Evolutionary conservation across 2,113 vertebrate species (phyloP).

Genomic region (Recurvirostra avosetta): DNA sequence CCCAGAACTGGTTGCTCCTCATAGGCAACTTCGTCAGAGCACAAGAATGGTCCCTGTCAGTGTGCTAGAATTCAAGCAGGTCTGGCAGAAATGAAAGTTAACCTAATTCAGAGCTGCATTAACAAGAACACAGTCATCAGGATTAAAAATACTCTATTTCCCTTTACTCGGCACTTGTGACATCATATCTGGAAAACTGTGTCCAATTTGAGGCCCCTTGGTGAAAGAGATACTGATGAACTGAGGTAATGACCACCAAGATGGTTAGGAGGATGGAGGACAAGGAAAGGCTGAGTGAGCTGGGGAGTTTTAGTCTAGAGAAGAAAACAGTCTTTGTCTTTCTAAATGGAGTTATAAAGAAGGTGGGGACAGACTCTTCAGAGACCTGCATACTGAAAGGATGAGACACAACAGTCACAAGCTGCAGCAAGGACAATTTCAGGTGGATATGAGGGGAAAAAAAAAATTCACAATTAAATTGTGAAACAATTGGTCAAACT

Average conservation of each 20-base stretch:
- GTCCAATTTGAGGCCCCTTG: background rate
- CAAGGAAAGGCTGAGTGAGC: background rate
- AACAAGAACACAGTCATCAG: background rate
- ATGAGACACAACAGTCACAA: background rate
- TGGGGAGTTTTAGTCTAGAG: background rate
- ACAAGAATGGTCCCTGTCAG: background rate
- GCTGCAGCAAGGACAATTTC: background rate
- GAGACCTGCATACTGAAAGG: background rate
- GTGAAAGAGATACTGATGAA: background rate
- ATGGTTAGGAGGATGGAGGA: background rate
- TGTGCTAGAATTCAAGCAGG: background rate
- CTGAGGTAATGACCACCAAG: background rate
- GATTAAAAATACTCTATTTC: background rate
- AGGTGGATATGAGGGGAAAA: background rate
- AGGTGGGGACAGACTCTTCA: background rate
- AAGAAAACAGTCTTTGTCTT: background rate
- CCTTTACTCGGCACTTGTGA: background rate
- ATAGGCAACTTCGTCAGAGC: background rate
- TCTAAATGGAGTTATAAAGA: background rate
- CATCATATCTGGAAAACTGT: background rate
- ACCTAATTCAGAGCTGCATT: background rate
- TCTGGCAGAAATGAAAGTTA: background rate
- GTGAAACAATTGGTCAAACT: background rate
- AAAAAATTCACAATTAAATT: background rate
- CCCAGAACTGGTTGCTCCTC: background rate